Conservation (phyloP, 2,888 invertebrate genomes). For the Dynastes tityus region DNA sequence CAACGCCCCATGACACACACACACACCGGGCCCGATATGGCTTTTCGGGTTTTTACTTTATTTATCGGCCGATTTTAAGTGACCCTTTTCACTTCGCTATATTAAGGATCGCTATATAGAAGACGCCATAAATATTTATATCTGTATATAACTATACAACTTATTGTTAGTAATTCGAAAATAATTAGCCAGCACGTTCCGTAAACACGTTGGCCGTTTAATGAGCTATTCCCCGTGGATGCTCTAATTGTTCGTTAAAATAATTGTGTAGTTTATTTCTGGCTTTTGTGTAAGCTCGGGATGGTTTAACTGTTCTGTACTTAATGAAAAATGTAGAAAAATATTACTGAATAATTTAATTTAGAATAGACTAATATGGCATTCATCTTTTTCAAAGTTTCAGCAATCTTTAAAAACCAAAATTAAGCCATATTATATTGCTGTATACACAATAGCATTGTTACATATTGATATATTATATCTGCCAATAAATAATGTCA, state of each 20-base stretch:
- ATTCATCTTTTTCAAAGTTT: too few relatives aligned
- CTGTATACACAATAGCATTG: too few relatives aligned
- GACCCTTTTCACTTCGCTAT: slow-evolving; percentile 59
- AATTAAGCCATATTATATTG: too few relatives aligned
- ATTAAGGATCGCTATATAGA: slow-evolving; percentile 60
- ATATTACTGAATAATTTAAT: too few relatives aligned
- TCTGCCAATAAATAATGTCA: too few relatives aligned
- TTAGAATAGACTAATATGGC: too few relatives aligned
- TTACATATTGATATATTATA: too few relatives aligned
- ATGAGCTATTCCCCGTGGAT: not conserved
- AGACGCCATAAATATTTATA: slow-evolving; percentile 61
- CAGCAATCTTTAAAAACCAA: too few relatives aligned
- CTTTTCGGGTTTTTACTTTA: slow-evolving; percentile 58
- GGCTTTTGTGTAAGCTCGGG: too few relatives aligned
- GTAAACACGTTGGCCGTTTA: not conserved
- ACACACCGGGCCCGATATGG: slow-evolving; percentile 55
- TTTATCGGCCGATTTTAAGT: slow-evolving; percentile 62
- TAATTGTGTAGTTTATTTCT: too few relatives aligned
- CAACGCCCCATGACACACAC: slow-evolving; percentile 59
- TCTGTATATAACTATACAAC: slow-evolving; percentile 50
- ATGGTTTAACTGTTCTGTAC: too few relatives aligned
- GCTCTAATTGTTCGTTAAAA: not conserved
- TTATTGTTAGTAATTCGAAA: slow-evolving; percentile 52
- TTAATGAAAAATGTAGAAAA: too few relatives aligned
- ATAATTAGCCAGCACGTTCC: slow-evolving; percentile 21